phyloP scores from a whole-genome alignment of 2,113 vertebrate species.

The Epinephelus cyanopodus region DNA sequence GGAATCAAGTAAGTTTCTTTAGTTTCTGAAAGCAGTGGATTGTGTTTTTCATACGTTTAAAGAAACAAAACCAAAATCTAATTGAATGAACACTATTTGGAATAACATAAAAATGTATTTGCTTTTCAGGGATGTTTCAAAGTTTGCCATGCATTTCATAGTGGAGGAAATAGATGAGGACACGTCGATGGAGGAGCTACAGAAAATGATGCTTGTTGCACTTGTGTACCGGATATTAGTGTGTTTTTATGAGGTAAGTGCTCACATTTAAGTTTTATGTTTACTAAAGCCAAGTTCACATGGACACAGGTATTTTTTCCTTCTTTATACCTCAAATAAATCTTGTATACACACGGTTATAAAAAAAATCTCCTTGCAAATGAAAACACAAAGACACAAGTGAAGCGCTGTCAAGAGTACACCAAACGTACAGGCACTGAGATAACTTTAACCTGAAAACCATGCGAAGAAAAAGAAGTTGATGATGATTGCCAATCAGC shows the following conservation, averaged over 20 bases:
- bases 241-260: slow-evolving; percentile 96
- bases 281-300: too few relatives aligned
- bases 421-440: too few relatives aligned
- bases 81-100: not conserved
- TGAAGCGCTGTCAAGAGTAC: too few relatives aligned
- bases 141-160: slow-evolving; percentile 99
- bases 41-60: not conserved
- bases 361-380: too few relatives aligned
- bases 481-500: too few relatives aligned
- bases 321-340: too few relatives aligned
- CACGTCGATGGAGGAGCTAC: slow-evolving; percentile 97
- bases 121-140: slow-evolving; percentile 92
- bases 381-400: too few relatives aligned
- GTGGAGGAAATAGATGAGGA: slow-evolving; percentile 99
- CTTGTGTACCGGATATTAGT: slow-evolving; percentile 96
- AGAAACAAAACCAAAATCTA: not conserved
- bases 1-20: slow-evolving; percentile 95
- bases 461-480: too few relatives aligned
- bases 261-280: not conserved
- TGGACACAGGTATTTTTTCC: too few relatives aligned
- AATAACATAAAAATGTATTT: not conserved
- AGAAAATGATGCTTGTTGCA: slow-evolving; percentile 99
- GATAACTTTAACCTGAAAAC: too few relatives aligned
- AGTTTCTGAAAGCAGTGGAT: too few relatives aligned
- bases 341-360: too few relatives aligned